Evolutionary conservation across 2,888 invertebrate genomes (phyloP).

Genomic region (Nipponacmea schrenckii): DNA sequence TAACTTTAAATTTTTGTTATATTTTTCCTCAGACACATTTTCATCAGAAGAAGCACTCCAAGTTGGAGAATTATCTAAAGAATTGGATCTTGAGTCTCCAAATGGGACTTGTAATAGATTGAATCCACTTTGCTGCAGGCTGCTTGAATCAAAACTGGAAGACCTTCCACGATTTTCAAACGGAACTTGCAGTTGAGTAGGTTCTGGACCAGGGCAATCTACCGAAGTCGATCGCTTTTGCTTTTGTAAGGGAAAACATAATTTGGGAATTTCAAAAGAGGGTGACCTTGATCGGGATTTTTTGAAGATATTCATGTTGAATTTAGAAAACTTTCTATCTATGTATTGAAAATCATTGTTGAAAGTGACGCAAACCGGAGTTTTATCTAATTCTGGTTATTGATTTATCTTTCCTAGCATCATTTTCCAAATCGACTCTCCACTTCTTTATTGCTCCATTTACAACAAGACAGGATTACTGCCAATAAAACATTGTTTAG

Average conservation of each 20-base stretch:
- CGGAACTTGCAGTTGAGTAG: slow-evolving; percentile 46
- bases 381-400: too few species aligned
- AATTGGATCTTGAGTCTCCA: slow-evolving; percentile 46
- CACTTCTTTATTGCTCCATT: too few species aligned
- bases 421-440: too few species aligned
- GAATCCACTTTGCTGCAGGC: slow-evolving; percentile 33
- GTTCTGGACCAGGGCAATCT: slow-evolving; percentile 27
- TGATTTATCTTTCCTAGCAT: too few species aligned
- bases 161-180: slow-evolving; percentile 44
- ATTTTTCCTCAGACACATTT: slow-evolving; percentile 46
- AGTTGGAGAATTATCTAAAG: slow-evolving; percentile 50
- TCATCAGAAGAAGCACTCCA: slow-evolving; percentile 50
- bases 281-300: slow-evolving; percentile 51
- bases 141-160: slow-evolving; percentile 60
- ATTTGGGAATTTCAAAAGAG: slow-evolving; percentile 57
- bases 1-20: slow-evolving; percentile 27
- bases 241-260: slow-evolving; percentile 44
- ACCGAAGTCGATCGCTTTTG: slow-evolving; percentile 42
- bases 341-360: too few species aligned
- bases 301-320: slow-evolving; percentile 49
- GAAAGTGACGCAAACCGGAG: too few species aligned
- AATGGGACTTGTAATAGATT: slow-evolving; percentile 29
- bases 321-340: too few species aligned
- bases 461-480: too few species aligned
- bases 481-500: too few species aligned